Evolutionary conservation across 1,140 invertebrate genomes (phyloP).

Genomic region (Conus betulinus): DNA sequence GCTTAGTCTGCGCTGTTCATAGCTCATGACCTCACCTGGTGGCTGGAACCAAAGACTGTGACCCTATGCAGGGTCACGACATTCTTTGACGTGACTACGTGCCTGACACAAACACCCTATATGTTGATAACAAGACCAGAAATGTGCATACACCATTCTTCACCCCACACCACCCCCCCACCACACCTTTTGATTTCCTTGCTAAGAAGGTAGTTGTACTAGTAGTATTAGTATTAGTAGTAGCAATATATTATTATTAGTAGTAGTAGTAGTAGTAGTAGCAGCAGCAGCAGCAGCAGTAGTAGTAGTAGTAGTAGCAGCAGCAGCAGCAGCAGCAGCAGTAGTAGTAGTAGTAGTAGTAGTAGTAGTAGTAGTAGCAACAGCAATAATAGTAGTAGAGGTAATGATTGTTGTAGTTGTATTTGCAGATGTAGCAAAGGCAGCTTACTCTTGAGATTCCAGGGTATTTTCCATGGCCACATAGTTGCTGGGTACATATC

Average conservation of each 20-base stretch:
- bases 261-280: background rate
- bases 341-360: background rate
- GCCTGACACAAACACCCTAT: background rate
- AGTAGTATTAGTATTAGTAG: background rate
- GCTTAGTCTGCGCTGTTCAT: too few species aligned
- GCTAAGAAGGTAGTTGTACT: background rate
- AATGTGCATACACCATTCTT: too few species aligned
- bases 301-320: background rate
- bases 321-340: background rate
- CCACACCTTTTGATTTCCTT: background rate
- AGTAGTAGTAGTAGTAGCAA: background rate
- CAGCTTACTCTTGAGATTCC: slow-evolving; percentile 58
- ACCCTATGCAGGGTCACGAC: background rate
- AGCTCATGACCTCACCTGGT: background rate
- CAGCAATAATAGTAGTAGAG: background rate
- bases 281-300: too few species aligned
- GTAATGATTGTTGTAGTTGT: background rate
- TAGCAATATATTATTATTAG: background rate
- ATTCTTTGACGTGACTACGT: too few species aligned
- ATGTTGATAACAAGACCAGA: too few species aligned
- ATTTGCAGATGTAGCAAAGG: background rate
- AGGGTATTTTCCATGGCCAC: slow-evolving; percentile 62
- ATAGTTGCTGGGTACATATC: slow-evolving; percentile 71
- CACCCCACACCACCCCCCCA: background rate
- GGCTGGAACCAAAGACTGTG: background rate